Evolutionary conservation across 1,140 invertebrate genomes (phyloP).

Genomic region (Anastrepha obliqua): DNA sequence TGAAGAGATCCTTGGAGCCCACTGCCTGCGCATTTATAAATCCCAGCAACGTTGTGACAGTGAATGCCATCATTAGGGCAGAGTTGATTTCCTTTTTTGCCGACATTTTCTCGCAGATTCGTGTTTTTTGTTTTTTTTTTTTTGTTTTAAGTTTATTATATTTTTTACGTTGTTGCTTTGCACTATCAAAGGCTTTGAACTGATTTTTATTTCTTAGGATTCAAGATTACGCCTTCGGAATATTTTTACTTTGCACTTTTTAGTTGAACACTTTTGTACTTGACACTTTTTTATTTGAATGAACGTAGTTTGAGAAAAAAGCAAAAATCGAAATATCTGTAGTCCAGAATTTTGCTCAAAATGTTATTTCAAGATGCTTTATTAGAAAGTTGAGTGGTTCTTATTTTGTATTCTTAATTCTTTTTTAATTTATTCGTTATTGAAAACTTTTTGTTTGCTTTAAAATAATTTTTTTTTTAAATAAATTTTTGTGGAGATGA

Average conservation of each 20-base stretch:
- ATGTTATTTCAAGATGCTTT: too few species aligned
- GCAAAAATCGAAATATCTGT: too few species aligned
- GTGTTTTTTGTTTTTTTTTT: not conserved
- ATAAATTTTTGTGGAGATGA: too few species aligned
- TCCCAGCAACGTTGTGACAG: constrained; percentile 57
- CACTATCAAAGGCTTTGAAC: constrained; percentile 19
- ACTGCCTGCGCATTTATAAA: constrained; percentile 57
- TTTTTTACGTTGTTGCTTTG: not conserved
- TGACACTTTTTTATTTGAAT: not conserved
- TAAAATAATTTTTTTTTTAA: too few species aligned
- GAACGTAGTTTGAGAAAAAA: too few species aligned
- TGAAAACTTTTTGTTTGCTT: too few species aligned
- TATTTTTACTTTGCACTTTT: constrained; percentile 38
- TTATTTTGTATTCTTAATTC: too few species aligned
- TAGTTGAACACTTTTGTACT: constrained; percentile 43
- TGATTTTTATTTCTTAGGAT: constrained; percentile 40
- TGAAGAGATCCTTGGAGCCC: constrained; percentile 58
- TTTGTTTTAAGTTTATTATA: not conserved
- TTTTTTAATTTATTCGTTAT: too few species aligned
- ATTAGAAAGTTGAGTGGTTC: too few species aligned
- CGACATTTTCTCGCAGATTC: not conserved
- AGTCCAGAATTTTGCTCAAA: too few species aligned
- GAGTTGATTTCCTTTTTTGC: constrained; percentile 32
- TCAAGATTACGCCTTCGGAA: not conserved
- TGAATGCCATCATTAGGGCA: constrained; percentile 19